Conservation (phyloP, 1,140 invertebrate species). For the Cardiocondyla obscurior region DNA sequence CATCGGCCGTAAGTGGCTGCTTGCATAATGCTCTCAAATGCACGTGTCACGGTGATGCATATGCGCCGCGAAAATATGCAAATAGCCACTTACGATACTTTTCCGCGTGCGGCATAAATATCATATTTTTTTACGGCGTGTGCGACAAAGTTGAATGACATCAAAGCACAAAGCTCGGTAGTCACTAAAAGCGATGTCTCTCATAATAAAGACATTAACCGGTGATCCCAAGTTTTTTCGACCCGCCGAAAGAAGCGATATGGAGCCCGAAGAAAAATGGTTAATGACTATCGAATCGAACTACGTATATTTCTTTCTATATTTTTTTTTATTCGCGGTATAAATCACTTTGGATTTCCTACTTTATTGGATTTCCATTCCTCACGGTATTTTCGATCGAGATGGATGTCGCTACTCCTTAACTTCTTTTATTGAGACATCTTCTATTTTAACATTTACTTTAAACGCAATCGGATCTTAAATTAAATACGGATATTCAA, state of each 20-base stretch:
- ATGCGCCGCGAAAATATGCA: background rate
- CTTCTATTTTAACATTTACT: background rate
- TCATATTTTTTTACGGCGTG: background rate
- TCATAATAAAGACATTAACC: conserved; percentile 27
- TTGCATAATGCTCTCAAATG: background rate
- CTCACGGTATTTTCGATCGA: background rate
- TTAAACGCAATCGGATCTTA: background rate
- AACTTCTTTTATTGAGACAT: background rate
- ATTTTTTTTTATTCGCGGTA: background rate
- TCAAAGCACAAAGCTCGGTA: background rate
- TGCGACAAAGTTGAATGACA: background rate
- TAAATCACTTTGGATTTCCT: background rate
- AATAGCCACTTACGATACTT: conserved; percentile 4
- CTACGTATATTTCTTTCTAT: background rate
- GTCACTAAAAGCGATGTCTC: background rate
- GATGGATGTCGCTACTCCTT: background rate
- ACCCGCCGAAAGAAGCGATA: background rate
- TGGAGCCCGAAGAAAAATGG: background rate
- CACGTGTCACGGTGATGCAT: background rate
- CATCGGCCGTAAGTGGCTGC: conserved; percentile 3
- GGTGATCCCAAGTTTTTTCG: background rate
- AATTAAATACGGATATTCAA: background rate
- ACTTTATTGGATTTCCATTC: background rate
- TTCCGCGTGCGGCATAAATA: background rate
- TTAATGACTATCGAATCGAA: background rate